Conservation (phyloP, 2,113 vertebrate genomes). For the Aramus guarauna region DNA sequence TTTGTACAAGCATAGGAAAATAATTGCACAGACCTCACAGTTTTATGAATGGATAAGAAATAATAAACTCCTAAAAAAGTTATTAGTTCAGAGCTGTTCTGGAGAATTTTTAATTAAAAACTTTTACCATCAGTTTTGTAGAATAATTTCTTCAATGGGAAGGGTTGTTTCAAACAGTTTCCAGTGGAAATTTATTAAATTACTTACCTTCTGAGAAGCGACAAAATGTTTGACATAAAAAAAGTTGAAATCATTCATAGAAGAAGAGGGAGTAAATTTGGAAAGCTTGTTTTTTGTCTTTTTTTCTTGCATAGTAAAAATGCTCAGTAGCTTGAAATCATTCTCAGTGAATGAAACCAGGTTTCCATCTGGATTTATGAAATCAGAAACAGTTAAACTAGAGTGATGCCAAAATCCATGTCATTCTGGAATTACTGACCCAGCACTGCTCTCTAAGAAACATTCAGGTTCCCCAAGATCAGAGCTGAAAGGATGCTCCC, state of each 20-base stretch:
- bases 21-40: neutral
- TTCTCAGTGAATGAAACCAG: neutral
- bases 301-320: neutral
- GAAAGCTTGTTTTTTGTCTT: neutral
- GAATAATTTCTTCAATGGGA: neutral
- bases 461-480: neutral
- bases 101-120: neutral
- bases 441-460: neutral
- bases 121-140: neutral
- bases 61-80: neutral
- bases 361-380: neutral
- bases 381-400: neutral
- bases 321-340: neutral
- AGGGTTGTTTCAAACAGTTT: neutral
- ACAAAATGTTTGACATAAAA: neutral
- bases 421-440: neutral
- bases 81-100: neutral
- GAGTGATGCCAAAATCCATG: neutral
- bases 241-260: neutral
- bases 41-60: neutral
- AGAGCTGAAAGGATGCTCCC: neutral
- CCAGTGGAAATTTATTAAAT: neutral
- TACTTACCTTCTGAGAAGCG: neutral
- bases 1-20: neutral
- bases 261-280: neutral